phyloP scores from a whole-genome alignment of 2,113 vertebrate species.

The Hyaena hyaena region DNA sequence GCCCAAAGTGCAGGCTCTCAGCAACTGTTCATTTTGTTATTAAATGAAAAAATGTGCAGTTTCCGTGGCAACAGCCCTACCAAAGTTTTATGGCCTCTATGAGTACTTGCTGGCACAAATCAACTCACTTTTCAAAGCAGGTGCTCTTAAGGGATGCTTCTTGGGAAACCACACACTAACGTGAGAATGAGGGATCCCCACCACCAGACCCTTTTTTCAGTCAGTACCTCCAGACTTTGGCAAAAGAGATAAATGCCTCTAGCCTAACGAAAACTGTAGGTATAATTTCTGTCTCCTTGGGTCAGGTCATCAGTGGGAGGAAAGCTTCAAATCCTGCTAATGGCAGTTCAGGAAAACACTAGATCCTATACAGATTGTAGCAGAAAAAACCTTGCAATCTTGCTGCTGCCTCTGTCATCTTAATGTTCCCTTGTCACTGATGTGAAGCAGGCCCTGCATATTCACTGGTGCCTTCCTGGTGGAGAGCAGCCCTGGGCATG shows the following conservation, averaged over 20 bases:
- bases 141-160: conserved; percentile 28
- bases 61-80: conserved; percentile 73
- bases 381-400: background rate
- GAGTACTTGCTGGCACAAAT: conserved; percentile 41
- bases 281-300: background rate
- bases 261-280: background rate
- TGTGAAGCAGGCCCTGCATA: background rate
- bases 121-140: conserved; percentile 55
- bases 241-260: background rate
- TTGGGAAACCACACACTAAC: background rate
- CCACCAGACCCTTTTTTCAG: background rate
- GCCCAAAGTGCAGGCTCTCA: conserved; percentile 8
- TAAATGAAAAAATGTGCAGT: conserved; percentile 73
- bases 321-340: background rate
- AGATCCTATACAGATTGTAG: background rate
- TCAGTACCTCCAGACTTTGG: background rate
- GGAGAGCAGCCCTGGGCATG: background rate
- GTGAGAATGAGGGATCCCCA: background rate
- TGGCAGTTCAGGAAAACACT: background rate
- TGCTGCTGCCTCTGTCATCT: no score
- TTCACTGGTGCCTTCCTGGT: background rate
- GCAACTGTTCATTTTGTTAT: conserved; percentile 61
- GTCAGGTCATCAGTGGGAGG: background rate
- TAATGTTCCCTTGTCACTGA: background rate
- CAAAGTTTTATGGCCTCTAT: conserved; percentile 71